A percentile compares a stretch with the other conserved stretches of the same genome.
Conservation (phyloP, 2,113 vertebrate genomes). For the Corapipo altera region DNA sequence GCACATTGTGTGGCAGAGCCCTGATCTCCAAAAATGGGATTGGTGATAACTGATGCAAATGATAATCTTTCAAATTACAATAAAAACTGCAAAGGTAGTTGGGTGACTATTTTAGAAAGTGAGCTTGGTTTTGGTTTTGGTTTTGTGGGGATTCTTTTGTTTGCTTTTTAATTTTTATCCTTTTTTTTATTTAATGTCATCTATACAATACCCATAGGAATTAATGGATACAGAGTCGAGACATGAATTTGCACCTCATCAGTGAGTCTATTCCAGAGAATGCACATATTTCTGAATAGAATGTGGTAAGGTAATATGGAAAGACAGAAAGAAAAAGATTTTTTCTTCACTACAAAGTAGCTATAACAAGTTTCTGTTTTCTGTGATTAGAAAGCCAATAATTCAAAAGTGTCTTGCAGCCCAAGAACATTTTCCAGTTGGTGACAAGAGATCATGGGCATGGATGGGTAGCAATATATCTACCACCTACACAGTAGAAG, state of each 20-base stretch:
- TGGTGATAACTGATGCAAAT: not conserved
- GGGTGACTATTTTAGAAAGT: not conserved
- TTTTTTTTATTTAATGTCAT: not conserved
- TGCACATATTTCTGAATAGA: not conserved
- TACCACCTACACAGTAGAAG: not conserved
- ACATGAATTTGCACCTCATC: not conserved
- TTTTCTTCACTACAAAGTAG: not conserved
- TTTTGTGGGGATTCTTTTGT: not conserved
- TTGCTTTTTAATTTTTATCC: not conserved
- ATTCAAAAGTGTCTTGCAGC: not conserved
- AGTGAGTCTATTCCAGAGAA: not conserved
- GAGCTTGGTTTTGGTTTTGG: not conserved
- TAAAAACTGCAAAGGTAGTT: not conserved
- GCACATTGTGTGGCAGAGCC: not conserved
- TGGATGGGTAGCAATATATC: not conserved
- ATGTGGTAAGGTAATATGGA: not conserved
- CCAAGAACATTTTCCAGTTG: not conserved
- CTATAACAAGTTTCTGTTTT: not conserved
- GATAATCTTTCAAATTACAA: not conserved
- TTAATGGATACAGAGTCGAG: not conserved
- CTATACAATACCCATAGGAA: not conserved
- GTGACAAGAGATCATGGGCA: not conserved
- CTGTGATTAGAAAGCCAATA: not conserved
- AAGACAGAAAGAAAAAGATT: not conserved
- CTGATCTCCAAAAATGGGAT: not conserved